phyloP scores from a whole-genome alignment of 2,888 invertebrate species.

The Ptilodon capucinus region DNA sequence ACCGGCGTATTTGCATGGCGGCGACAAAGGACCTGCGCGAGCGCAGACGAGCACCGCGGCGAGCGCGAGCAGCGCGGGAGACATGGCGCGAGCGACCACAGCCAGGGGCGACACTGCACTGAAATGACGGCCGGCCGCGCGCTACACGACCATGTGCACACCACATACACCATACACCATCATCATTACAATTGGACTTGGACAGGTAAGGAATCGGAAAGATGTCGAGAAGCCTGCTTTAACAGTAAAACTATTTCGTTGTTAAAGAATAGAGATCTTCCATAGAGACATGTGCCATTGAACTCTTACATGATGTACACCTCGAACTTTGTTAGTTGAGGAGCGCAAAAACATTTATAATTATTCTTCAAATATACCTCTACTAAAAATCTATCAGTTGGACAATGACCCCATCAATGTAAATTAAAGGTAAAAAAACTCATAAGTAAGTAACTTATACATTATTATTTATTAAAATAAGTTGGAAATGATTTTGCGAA shows the following conservation, averaged over 20 bases:
- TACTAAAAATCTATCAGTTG: too few relatives aligned
- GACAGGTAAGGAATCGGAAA: not conserved
- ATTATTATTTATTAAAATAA: not conserved
- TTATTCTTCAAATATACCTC: too few relatives aligned
- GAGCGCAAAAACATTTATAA: too few relatives aligned
- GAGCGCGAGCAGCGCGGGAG: constrained; percentile 40
- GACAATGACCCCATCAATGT: too few relatives aligned
- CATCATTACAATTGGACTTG: not conserved
- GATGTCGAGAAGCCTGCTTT: not conserved
- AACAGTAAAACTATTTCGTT: too few relatives aligned
- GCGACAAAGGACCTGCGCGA: constrained; percentile 47
- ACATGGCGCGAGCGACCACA: constrained; percentile 36
- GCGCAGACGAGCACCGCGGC: constrained; percentile 41
- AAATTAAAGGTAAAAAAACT: too few relatives aligned
- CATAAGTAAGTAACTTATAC: too few relatives aligned
- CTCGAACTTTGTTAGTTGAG: too few relatives aligned
- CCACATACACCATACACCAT: constrained; percentile 1
- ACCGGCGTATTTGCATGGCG: constrained; percentile 62
- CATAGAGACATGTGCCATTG: too few relatives aligned
- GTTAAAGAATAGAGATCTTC: too few relatives aligned
- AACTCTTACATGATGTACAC: too few relatives aligned
- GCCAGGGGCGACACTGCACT: constrained; percentile 39
- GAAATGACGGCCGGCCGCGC: constrained; percentile 9
- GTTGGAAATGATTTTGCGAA: too few relatives aligned
- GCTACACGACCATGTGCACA: not conserved